These are phyloP conservation scores for Paramormyrops hopkinsi DNA, from an alignment of 2,797 vertebrate genomes.

Conservation along the genomic window DNA sequence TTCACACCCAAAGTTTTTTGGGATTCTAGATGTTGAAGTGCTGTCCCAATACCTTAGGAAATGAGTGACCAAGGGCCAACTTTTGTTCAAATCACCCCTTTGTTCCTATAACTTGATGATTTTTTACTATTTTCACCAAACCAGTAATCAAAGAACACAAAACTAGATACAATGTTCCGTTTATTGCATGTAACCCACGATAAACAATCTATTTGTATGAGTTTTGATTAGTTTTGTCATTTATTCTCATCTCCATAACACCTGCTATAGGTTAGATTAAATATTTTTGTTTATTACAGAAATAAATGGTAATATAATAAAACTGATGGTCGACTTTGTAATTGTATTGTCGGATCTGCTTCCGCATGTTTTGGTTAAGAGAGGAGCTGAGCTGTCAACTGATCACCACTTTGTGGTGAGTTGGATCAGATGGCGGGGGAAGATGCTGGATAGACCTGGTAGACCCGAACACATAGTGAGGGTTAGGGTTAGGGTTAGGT, in stretches of 20 bases:
- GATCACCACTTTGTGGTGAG: not conserved
- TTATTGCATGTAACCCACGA: not conserved
- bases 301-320: not conserved
- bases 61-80: not conserved
- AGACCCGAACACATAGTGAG: too few relatives aligned
- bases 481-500: too few relatives aligned
- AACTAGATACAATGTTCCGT: not conserved
- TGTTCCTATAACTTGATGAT: not conserved
- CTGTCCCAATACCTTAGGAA: not conserved
- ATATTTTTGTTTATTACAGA: not conserved
- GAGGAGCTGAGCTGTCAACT: not conserved
- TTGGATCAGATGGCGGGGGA: not conserved
- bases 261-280: not conserved
- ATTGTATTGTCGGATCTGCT: not conserved
- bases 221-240: not conserved
- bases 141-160: not conserved
- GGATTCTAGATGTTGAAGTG: not conserved
- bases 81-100: not conserved
- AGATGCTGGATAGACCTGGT: not conserved
- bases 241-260: not conserved
- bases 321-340: not conserved
- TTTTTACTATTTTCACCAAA: not conserved
- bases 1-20: not conserved
- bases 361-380: not conserved
- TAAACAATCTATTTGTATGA: not conserved